Conservation (phyloP, 2,888 invertebrate genomes). For the Pycnomerus fuliginosus region DNA sequence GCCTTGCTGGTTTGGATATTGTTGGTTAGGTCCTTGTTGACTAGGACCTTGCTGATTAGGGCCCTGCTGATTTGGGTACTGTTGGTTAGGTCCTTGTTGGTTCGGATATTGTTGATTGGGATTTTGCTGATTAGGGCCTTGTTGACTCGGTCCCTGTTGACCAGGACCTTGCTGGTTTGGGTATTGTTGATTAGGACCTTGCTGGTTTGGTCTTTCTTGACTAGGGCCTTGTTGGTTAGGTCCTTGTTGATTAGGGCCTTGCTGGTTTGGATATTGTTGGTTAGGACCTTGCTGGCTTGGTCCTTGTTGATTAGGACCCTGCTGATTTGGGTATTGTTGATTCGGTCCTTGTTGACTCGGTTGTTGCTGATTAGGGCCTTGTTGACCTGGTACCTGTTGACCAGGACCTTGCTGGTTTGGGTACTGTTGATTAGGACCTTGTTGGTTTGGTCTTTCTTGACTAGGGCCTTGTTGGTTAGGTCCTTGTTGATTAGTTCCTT, state of each 20-base stretch:
- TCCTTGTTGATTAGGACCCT: constrained; percentile 7
- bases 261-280: constrained; percentile 14
- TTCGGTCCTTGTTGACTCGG: background rate
- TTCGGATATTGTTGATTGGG: constrained; percentile 11
- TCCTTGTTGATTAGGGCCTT: too few relatives aligned
- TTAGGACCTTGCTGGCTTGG: constrained; percentile 12
- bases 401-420: constrained; percentile 52
- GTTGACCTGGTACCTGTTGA: constrained; percentile 4
- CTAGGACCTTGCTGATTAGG: constrained; percentile 14
- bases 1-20: constrained; percentile 14
- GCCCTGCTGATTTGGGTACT: constrained; percentile 10
- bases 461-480: constrained; percentile 11
- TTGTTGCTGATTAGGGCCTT: background rate
- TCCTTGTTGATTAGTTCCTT: constrained; percentile 11
- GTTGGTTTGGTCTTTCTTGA: constrained; percentile 22
- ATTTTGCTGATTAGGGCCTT: constrained; percentile 15
- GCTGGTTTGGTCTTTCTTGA: background rate
- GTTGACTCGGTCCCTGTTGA: constrained; percentile 14
- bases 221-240: background rate
- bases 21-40: constrained; percentile 6
- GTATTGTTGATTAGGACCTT: background rate
- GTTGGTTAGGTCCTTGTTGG: constrained; percentile 11
- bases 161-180: constrained; percentile 4
- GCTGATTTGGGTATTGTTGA: constrained; percentile 4
- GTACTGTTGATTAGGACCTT: constrained; percentile 19